Conservation (phyloP, 2,797 vertebrate genomes). For the Pelodytes ibericus region DNA sequence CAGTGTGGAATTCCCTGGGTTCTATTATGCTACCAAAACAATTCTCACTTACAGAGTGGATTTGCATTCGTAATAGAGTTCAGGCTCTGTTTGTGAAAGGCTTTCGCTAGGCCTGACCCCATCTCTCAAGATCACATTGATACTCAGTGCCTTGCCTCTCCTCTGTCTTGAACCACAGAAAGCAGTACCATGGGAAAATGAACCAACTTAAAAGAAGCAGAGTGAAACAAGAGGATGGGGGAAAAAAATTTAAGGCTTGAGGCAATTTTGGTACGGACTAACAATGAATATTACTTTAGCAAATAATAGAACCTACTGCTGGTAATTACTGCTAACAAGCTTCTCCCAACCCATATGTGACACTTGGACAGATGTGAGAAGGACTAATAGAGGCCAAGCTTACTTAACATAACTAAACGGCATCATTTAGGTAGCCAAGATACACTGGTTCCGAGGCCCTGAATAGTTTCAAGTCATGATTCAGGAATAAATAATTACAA, state of each 20-base stretch:
- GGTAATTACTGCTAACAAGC: constrained; percentile 87
- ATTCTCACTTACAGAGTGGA: constrained; percentile 87
- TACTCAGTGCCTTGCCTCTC: constrained; percentile 68
- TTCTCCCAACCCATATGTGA: constrained; percentile 75
- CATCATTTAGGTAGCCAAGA: constrained; percentile 68
- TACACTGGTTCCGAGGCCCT: constrained; percentile 67
- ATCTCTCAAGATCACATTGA: constrained; percentile 76
- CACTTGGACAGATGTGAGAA: constrained; percentile 78
- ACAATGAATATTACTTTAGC: constrained; percentile 86
- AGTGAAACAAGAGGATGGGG: constrained; percentile 71
- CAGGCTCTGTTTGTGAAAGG: constrained; percentile 86
- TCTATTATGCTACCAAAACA: constrained; percentile 81
- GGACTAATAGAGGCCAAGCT: constrained; percentile 74
- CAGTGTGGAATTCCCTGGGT: constrained; percentile 76
- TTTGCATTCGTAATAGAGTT: constrained; percentile 95
- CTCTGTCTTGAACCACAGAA: constrained; percentile 69
- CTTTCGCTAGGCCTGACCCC: constrained; percentile 84
- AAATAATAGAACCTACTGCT: constrained; percentile 83
- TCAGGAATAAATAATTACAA: constrained; percentile 64
- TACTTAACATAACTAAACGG: constrained; percentile 75
- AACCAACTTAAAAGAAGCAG: constrained; percentile 74
- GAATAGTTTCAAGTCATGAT: constrained; percentile 72
- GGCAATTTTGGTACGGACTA: constrained; percentile 86
- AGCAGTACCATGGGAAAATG: constrained; percentile 87
- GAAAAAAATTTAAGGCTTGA: constrained; percentile 78